A percentile compares a stretch with the other conserved stretches of the same genome.
These are phyloP conservation scores for Sminthopsis crassicaudata DNA, from an alignment of 2,113 vertebrate genomes.

Conservation along the genomic window DNA sequence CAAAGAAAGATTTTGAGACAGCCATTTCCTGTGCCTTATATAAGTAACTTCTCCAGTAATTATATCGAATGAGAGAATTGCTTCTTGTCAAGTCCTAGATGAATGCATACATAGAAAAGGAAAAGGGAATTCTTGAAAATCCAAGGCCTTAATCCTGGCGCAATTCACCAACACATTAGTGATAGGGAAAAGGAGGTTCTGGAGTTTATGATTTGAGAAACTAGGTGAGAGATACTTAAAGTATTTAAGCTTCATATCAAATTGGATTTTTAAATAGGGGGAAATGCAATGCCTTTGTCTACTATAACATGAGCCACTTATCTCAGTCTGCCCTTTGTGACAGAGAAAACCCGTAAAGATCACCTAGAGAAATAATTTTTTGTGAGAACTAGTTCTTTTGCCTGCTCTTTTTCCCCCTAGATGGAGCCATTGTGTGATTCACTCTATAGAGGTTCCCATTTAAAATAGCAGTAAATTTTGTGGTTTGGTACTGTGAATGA, in stretches of 20 bases:
- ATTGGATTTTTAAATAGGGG: slow-evolving; percentile 51
- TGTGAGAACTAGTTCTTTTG: background rate
- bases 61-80: background rate
- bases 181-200: background rate
- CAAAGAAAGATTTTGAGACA: slow-evolving; percentile 17
- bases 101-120: slow-evolving; percentile 42
- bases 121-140: slow-evolving; percentile 6
- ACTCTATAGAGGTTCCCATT: background rate
- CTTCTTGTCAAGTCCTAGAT: slow-evolving; percentile 2
- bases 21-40: background rate
- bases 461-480: slow-evolving; percentile 16
- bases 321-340: slow-evolving; percentile 44
- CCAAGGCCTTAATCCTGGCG: slow-evolving; percentile 12
- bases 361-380: slow-evolving; percentile 22
- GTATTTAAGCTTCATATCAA: slow-evolving; percentile 12
- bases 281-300: slow-evolving; percentile 10
- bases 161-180: slow-evolving; percentile 10
- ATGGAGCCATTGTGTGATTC: background rate
- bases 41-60: background rate
- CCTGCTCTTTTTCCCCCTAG: background rate
- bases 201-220: slow-evolving; percentile 14
- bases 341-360: slow-evolving; percentile 56
- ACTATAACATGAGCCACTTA: slow-evolving; percentile 1
- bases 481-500: slow-evolving; percentile 41
- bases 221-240: background rate